Base-by-base conservation (phyloP, 2,888 invertebrate genomes). In the Latrodectus hesperus region DNA sequence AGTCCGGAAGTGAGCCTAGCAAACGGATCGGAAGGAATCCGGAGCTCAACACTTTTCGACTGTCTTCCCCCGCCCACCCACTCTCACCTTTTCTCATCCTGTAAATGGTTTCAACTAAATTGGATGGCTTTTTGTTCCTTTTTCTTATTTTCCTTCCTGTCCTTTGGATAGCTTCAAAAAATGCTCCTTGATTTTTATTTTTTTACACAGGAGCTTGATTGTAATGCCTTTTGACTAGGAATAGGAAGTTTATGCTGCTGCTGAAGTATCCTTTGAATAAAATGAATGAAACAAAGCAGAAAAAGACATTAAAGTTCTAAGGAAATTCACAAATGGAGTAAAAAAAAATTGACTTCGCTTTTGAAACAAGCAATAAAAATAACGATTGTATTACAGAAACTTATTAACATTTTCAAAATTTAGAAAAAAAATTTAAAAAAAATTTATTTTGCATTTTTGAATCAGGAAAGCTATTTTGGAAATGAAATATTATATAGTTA, bases 81-180 rank as follows among this genome's bases (percentile, higher is more conserved):
- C 11, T 55, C 38, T 52, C 74, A 51, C 9, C 60, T 49, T 64
- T 72, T 73, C 64, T 74, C 82, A 82, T 74, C 55, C 82, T 55
- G 82, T 74, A 82, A 82, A 75, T 82, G 82, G 82, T 74, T 76
- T 53, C 82, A 52, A 60, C 74, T 55, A 75, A 82, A 82, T 82
- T 82, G 82, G 82, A 82, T 82, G 82, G 82, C 52, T 75, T 82
- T 72, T 67, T 74, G 74, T 60, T 17, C 9, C 55, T 22, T 78
- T 77, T 38, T 26, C 26, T n/a, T 53, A n/a, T 65, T 38, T 76
- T 51, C 49, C 68, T 71, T 17, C 22, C 65, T 73, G 65, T 65
- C n/a, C n/a, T 53, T 12, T 17, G 51, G 14, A 4, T 52, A 60
- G 60, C 12, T 60, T 60, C 10, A 60, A 60, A 67, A 80, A 74